phyloP scores from a whole-genome alignment of 2,113 vertebrate species.

The Saccopteryx leptura region DNA sequence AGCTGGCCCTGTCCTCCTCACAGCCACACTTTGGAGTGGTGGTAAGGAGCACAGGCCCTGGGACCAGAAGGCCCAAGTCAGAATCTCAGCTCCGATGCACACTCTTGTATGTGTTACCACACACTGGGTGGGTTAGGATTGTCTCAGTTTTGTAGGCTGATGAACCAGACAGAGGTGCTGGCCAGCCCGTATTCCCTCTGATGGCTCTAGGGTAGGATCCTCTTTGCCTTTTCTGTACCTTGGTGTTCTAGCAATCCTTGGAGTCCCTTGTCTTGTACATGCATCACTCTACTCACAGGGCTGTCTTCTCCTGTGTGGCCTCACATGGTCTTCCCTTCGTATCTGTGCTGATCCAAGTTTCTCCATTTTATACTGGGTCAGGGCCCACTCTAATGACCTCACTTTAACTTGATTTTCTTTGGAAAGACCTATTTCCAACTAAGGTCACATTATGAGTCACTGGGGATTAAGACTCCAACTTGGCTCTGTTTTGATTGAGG shows the following conservation, averaged over 20 bases:
- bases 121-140: background rate
- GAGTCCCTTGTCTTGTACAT: background rate
- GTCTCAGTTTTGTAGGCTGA: background rate
- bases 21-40: too few species aligned
- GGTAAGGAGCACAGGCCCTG: background rate
- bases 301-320: background rate
- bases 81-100: background rate
- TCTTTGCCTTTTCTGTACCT: background rate
- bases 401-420: background rate
- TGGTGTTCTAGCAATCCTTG: background rate
- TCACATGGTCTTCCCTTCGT: background rate
- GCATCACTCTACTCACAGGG: accelerated
- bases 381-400: background rate
- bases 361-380: background rate
- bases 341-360: background rate
- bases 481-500: background rate
- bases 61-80: background rate
- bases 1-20: too few species aligned
- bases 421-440: background rate
- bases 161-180: too few species aligned
- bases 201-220: too few species aligned
- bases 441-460: background rate
- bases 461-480: background rate
- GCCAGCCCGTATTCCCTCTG: background rate
- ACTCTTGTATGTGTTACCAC: background rate